Conservation (phyloP, 2,113 vertebrate species). For the Cryptoleucopteryx plumbea region DNA sequence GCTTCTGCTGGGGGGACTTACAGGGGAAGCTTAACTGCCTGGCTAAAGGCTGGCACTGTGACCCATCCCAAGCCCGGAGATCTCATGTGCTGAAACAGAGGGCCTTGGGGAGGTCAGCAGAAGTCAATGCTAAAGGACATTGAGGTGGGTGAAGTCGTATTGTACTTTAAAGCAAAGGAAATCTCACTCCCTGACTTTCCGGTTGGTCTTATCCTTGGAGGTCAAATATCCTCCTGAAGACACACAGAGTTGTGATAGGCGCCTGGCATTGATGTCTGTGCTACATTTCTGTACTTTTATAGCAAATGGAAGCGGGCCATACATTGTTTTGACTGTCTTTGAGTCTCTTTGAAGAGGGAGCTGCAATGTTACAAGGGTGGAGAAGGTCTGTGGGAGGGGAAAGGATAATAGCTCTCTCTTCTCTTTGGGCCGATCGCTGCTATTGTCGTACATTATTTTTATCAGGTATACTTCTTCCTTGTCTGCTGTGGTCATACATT, state of each 20-base stretch:
- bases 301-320: conserved; percentile 7
- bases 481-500: neutral
- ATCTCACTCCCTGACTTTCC: conserved; percentile 5
- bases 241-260: fast-evolving
- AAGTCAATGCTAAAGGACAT: neutral
- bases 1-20: neutral
- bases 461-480: neutral
- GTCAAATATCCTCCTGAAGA: neutral
- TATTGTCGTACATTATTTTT: neutral
- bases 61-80: neutral
- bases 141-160: neutral
- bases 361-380: neutral
- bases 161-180: conserved; percentile 19
- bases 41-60: neutral
- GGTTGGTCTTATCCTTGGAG: neutral
- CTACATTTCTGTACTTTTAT: neutral
- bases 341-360: conserved; percentile 25
- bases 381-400: neutral
- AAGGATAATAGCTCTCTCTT: neutral
- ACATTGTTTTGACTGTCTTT: conserved; percentile 9
- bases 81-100: neutral
- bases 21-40: neutral
- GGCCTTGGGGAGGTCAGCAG: neutral
- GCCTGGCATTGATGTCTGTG: neutral
- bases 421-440: neutral